These are phyloP conservation scores for Zapornia atra DNA, from an alignment of 2,113 vertebrate species.

Conservation along the genomic window DNA sequence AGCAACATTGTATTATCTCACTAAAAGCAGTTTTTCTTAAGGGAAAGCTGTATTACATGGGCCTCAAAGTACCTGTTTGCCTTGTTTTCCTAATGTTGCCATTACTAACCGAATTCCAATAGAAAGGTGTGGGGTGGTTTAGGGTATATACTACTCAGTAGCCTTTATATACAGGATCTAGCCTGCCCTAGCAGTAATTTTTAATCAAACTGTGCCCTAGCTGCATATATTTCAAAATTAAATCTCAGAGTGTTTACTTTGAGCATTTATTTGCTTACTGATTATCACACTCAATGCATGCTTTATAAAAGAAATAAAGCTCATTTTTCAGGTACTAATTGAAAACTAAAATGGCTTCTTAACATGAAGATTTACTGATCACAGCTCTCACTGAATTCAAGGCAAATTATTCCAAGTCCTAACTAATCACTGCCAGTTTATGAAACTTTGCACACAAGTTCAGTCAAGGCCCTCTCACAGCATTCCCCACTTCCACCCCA, in stretches of 20 bases:
- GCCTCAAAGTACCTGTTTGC: not conserved
- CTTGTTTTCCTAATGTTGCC: not conserved
- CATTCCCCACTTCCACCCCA: fast-evolving
- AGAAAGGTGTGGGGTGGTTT: not conserved
- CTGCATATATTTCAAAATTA: not conserved
- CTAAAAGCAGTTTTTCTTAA: not conserved
- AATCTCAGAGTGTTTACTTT: not conserved
- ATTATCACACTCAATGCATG: not conserved
- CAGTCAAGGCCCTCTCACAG: not conserved
- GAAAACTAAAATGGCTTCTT: not conserved
- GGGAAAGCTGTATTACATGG: not conserved
- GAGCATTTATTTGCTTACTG: not conserved
- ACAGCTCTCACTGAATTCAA: not conserved
- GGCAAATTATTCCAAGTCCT: not conserved
- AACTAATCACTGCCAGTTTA: not conserved
- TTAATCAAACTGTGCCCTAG: not conserved
- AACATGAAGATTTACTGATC: not conserved
- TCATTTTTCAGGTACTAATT: not conserved
- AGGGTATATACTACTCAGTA: not conserved
- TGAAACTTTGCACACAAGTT: not conserved
- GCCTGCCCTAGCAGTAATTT: not conserved
- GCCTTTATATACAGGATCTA: not conserved
- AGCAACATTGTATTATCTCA: not conserved
- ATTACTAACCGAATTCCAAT: not conserved
- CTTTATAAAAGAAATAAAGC: not conserved